Conservation (phyloP, 2,888 invertebrate genomes). For the Ryuthela nishihirai region DNA sequence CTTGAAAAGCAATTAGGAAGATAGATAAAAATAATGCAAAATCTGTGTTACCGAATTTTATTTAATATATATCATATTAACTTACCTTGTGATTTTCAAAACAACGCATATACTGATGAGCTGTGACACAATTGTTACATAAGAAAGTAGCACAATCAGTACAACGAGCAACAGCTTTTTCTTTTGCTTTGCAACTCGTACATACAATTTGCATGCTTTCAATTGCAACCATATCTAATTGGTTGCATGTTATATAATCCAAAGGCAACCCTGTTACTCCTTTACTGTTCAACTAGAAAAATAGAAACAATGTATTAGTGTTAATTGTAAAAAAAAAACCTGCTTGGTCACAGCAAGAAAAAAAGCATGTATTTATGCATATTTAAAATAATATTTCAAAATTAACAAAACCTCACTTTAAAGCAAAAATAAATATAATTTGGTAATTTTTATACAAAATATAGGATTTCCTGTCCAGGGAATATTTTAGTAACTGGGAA, state of each 20-base stretch:
- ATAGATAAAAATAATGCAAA: too few relatives aligned
- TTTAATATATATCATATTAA: not conserved
- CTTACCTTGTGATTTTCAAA: slow-evolving; percentile 78
- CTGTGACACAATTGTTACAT: slow-evolving; percentile 89
- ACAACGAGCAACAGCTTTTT: slow-evolving; percentile 80
- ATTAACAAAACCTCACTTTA: not conserved
- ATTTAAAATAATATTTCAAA: not conserved
- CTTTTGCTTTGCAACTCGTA: slow-evolving; percentile 93
- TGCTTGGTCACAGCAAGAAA: too few relatives aligned
- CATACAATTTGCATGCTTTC: slow-evolving; percentile 67
- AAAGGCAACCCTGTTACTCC: slow-evolving; percentile 75
- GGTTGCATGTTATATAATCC: slow-evolving; percentile 73
- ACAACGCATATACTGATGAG: slow-evolving; percentile 94
- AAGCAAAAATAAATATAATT: too few relatives aligned
- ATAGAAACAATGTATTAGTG: too few relatives aligned
- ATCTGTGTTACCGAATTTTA: too few relatives aligned
- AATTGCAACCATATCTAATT: slow-evolving; percentile 58
- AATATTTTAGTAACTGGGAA: too few relatives aligned
- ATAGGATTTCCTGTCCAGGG: too few relatives aligned
- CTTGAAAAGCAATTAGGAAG: too few relatives aligned
- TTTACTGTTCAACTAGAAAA: slow-evolving; percentile 52
- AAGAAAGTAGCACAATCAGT: slow-evolving; percentile 92
- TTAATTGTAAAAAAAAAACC: too few relatives aligned
- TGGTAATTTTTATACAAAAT: too few relatives aligned
- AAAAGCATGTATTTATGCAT: too few relatives aligned